Evolutionary conservation across 2,113 vertebrate species (phyloP), one percentile per base, ranked within the genome.

Genomic region (Elephas maximus): DNA sequence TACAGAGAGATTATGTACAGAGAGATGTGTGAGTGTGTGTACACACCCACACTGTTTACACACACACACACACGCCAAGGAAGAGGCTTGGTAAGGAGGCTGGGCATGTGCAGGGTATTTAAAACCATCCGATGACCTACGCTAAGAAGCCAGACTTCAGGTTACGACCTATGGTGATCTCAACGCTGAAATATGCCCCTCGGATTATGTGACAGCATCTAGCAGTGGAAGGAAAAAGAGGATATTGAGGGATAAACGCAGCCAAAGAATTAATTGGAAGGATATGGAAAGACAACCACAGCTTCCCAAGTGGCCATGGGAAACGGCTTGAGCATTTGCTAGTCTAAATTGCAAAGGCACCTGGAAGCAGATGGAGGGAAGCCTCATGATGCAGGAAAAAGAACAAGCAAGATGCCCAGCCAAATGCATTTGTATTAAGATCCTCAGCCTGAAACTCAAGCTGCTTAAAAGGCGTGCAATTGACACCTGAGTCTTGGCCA

Each of bases 21-120:
- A 33, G 45, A 65, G 45, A 2, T 10, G 79, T n/a, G 79, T 11
- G 78, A 33, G 26, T 18, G 30, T 6, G 11, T 8, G 7, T 11
- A 8, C 33, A 62, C 11, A n/a, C 30, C 0, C 5, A 0, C 30
- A 5, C 53, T 9, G 28, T 11, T 0, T 24, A 0, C 20, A 15
- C 0, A 1, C 5, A 2, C 24, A 41, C 76, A 21, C 18, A 0
- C 30, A 60, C 1, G 11, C 60, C 18, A 21, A 65, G 76, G 74
- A 18, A 30, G 8, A 23, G 45, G 10, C 2, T 8, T 57, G 85
- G 69, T 7, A 18, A n/a, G 33, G 7, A 63, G 65, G 45, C 41
- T 33, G 33, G 63, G 17, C 5, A 37, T 1, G 5, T 44, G 14
- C 78, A 1, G 37, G 63, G 21, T 1, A 0, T 63, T 6, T 26